Conservation (phyloP, 53 echinoderm and acorn worm genomes). For the Actinopyga echinites region DNA sequence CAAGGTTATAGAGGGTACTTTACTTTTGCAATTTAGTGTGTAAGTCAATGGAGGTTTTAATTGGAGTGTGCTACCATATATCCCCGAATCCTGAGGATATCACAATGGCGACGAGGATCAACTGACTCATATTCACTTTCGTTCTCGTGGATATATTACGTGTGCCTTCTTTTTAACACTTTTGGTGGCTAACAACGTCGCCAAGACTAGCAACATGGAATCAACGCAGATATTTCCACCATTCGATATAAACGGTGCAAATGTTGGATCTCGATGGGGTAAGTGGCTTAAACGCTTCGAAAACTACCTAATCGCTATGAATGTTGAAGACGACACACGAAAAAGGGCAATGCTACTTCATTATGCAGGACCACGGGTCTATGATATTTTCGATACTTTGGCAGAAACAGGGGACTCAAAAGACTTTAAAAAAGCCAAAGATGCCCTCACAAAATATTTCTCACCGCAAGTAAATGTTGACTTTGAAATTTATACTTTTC, state of each 20-base stretch:
- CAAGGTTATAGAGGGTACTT: no score
- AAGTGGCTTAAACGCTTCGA: constrained; percentile 20
- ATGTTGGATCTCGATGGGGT: constrained; percentile 2
- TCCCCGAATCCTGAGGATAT: neutral
- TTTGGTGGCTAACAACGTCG: neutral
- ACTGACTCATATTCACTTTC: neutral
- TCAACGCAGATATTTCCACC: neutral
- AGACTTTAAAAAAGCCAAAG: constrained; percentile 12
- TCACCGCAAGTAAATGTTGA: constrained; percentile 9
- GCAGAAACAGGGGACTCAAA: constrained; percentile 5
- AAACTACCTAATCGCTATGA: constrained; percentile 35
- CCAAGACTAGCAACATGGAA: neutral
- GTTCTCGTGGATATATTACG: no score
- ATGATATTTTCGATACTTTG: constrained; percentile 42
- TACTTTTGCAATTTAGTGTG: no score
- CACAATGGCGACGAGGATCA: neutral
- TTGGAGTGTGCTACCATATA: no score
- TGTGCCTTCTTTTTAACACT: no score
- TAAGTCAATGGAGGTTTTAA: no score
- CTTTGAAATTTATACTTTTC: constrained; percentile 6
- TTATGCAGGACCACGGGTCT: constrained; percentile 29
- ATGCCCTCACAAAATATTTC: constrained; percentile 1
- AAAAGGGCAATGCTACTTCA: constrained; percentile 31
- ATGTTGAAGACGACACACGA: neutral
- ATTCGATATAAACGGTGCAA: constrained; percentile 1